These are phyloP conservation scores for Troides oblongomaculatus DNA, from an alignment of 2,888 invertebrate species.

Conservation along the genomic window DNA sequence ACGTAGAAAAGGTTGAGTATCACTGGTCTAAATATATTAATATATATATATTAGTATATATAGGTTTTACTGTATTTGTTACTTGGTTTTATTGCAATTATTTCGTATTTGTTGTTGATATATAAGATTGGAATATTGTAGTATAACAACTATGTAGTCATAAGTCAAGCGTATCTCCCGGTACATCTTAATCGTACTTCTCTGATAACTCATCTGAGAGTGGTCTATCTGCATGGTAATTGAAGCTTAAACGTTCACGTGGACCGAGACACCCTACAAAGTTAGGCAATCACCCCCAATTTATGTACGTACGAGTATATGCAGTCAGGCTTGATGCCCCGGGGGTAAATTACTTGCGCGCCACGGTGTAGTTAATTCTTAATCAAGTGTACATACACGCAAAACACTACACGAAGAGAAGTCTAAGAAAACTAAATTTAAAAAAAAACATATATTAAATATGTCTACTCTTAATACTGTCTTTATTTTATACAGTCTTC, in stretches of 20 bases:
- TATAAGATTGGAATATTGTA: no score
- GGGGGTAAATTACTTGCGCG: background rate
- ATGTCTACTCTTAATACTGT: no score
- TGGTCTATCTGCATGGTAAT: constrained; percentile 30
- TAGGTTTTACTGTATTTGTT: no score
- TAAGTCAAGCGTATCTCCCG: background rate
- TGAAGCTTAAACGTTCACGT: constrained; percentile 30
- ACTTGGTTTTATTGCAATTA: no score
- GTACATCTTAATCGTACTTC: background rate
- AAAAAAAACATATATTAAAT: no score
- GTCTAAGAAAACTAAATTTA: no score
- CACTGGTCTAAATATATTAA: no score
- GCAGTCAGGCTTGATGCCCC: background rate
- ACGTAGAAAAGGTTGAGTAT: no score
- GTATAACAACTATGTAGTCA: background rate
- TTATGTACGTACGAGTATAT: background rate
- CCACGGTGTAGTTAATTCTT: constrained; percentile 7
- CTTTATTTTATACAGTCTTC: no score
- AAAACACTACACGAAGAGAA: no score
- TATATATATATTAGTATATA: no score
- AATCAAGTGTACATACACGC: background rate
- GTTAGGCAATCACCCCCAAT: constrained; percentile 19
- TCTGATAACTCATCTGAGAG: constrained; percentile 22
- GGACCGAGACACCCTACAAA: constrained; percentile 14
- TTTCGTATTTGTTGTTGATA: no score